Conservation (phyloP, 2,888 invertebrate genomes). For the Willowsia nigromaculata region DNA sequence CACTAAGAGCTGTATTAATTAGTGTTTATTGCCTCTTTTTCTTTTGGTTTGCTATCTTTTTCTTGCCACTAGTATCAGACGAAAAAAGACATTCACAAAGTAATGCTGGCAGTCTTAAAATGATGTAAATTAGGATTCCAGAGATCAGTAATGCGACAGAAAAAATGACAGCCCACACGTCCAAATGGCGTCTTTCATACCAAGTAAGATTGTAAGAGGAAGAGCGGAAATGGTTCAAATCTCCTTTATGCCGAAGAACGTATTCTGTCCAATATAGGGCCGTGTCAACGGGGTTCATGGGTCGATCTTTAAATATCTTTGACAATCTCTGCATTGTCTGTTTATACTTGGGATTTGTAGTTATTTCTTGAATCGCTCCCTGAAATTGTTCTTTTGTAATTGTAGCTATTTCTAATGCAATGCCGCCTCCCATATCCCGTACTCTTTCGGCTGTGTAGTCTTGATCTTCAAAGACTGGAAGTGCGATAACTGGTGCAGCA, state of each 20-base stretch:
- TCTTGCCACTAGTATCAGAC: too few relatives aligned
- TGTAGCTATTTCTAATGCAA: constrained; percentile 82
- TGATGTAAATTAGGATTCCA: background rate
- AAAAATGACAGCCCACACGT: constrained; percentile 52
- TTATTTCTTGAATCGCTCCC: constrained; percentile 60
- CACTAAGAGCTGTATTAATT: background rate
- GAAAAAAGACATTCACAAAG: too few relatives aligned
- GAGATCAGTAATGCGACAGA: background rate
- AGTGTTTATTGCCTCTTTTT: constrained; percentile 20
- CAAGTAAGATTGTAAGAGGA: constrained; percentile 50
- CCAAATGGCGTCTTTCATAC: constrained; percentile 59
- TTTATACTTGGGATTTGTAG: constrained; percentile 62
- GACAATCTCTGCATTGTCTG: constrained; percentile 59
- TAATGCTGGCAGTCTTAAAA: background rate
- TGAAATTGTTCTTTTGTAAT: constrained; percentile 80
- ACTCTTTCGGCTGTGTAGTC: constrained; percentile 81
- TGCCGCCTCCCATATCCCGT: constrained; percentile 83
- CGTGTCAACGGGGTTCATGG: constrained; percentile 65
- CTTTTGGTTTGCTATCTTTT: background rate
- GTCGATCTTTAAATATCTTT: constrained; percentile 67
- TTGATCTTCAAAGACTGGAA: constrained; percentile 80
- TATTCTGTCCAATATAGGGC: constrained; percentile 75
- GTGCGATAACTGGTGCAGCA: constrained; percentile 83
- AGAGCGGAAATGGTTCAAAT: constrained; percentile 54
- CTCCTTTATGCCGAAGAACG: constrained; percentile 70